A percentile compares a stretch with the other conserved stretches of the same genome.
phyloP scores from a whole-genome alignment of 2,888 invertebrate species.

The Cephus nigrinus region DNA sequence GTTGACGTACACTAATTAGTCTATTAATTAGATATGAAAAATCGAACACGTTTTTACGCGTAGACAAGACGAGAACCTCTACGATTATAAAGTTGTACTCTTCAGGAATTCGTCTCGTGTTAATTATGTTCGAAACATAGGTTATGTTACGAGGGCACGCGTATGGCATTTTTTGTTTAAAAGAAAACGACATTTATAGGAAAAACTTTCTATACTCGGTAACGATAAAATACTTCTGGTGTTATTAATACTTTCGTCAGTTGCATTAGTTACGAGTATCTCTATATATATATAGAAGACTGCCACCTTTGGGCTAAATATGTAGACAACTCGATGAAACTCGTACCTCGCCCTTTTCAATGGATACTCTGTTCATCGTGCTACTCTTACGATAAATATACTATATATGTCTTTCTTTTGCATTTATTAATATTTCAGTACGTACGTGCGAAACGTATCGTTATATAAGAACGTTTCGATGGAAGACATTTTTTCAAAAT shows the following conservation, averaged over 20 bases:
- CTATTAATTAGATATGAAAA: background rate
- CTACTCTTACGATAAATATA: background rate
- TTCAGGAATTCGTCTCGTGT: background rate
- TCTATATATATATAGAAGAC: background rate
- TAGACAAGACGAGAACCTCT: background rate
- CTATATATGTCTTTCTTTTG: background rate
- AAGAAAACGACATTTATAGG: background rate
- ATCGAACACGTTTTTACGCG: background rate
- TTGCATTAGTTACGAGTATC: background rate
- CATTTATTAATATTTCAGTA: background rate
- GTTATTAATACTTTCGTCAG: background rate
- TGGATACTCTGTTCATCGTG: background rate
- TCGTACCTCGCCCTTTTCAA: background rate
- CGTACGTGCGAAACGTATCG: background rate
- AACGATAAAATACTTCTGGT: background rate
- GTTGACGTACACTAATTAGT: background rate
- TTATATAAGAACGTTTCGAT: background rate
- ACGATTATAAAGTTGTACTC: background rate
- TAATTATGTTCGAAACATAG: background rate
- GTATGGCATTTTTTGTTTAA: background rate
- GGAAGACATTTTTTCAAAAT: background rate
- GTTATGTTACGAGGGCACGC: background rate
- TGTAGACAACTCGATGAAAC: background rate
- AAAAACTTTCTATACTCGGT: background rate
- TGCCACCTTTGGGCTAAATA: background rate